Evolutionary conservation across 2,888 invertebrate genomes (phyloP).

Genomic region (Hetaerina titia): DNA sequence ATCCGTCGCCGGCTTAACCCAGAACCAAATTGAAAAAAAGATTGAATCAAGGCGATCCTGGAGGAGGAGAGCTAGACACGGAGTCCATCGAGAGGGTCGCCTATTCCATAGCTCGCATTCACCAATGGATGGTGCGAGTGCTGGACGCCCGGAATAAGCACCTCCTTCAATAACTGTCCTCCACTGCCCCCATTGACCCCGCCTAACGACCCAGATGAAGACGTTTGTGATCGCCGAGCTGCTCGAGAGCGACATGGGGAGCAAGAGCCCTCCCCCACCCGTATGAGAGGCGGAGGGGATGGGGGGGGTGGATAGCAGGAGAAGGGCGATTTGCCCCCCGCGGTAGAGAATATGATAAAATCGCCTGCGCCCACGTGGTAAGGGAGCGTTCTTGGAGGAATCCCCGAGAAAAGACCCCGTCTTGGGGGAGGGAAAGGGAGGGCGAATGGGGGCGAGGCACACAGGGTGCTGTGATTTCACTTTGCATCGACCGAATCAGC

Average conservation of each 20-base stretch:
- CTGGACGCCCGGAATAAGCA: no score
- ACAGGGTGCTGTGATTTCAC: conserved; percentile 34
- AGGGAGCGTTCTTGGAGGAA: conserved; percentile 13
- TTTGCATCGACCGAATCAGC: conserved; percentile 54
- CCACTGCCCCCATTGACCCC: background rate
- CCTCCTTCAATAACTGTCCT: background rate
- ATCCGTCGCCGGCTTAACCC: no score
- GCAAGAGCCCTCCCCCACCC: background rate
- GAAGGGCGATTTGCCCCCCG: background rate
- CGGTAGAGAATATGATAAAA: background rate
- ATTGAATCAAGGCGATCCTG: background rate
- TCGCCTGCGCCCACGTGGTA: conserved; percentile 27
- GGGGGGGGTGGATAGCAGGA: background rate
- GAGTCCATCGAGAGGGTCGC: background rate
- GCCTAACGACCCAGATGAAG: conserved; percentile 8
- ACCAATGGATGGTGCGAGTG: background rate
- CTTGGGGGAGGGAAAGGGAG: conserved; percentile 69
- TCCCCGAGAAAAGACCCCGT: conserved; percentile 36
- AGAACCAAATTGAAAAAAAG: no score
- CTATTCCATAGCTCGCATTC: background rate
- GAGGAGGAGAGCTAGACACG: background rate
- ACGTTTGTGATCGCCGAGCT: conserved; percentile 20
- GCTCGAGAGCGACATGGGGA: background rate
- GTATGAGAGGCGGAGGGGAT: background rate
- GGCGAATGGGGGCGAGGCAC: conserved; percentile 50